These are phyloP conservation scores for Brachionus calyciflorus DNA, from an alignment of 1,140 invertebrate species.

Conservation along the genomic window DNA sequence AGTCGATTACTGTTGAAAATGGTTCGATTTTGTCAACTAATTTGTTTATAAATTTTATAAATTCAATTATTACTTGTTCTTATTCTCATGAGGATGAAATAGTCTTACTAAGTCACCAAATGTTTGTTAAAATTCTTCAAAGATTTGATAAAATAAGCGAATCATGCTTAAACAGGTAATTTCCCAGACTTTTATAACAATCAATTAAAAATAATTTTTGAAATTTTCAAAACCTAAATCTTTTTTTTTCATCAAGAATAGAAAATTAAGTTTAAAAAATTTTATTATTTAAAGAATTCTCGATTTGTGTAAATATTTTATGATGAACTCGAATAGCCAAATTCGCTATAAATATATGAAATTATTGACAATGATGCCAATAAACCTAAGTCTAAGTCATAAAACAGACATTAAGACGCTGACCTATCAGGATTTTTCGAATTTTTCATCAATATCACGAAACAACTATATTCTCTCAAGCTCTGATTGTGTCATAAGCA, in stretches of 20 bases:
- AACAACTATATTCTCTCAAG: constrained; percentile 28
- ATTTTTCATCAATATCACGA: constrained; percentile 11
- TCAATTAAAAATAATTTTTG: background rate
- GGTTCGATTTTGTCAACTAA: background rate
- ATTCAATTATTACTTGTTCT: constrained; percentile 2
- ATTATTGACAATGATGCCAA: background rate
- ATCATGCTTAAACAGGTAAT: constrained; percentile 1
- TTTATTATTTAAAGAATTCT: constrained; percentile 20
- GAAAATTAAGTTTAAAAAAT: background rate
- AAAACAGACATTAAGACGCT: background rate
- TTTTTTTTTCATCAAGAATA: background rate
- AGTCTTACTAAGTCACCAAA: background rate
- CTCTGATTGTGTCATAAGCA: constrained; percentile 21
- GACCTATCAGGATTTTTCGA: background rate
- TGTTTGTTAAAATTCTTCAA: background rate
- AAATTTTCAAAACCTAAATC: background rate
- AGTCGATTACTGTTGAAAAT: constrained; percentile 5
- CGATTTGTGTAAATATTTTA: constrained; percentile 42
- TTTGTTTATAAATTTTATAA: constrained; percentile 19
- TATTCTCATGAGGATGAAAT: constrained; percentile 43
- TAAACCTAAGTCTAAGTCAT: constrained; percentile 1
- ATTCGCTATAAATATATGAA: background rate
- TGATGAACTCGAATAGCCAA: background rate
- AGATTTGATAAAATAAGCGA: background rate
- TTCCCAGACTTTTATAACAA: background rate